phyloP scores from a whole-genome alignment of 2,113 vertebrate species.

The Thalassarche chlororhynchos region DNA sequence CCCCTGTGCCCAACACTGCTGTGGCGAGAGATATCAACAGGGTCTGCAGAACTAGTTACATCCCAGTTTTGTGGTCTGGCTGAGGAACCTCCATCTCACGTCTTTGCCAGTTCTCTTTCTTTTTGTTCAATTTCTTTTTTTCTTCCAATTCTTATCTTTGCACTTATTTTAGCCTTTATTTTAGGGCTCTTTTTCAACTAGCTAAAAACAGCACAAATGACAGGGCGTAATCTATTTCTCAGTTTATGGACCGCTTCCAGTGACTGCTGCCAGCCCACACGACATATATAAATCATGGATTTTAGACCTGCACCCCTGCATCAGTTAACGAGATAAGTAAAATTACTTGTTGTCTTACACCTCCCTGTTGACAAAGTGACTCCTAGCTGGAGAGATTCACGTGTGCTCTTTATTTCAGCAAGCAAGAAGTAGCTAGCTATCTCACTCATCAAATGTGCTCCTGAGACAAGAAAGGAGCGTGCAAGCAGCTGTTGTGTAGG shows the following conservation, averaged over 20 bases:
- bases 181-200: neutral
- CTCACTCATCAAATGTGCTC: neutral
- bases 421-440: constrained; percentile 4
- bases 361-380: constrained; percentile 18
- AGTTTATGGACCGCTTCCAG: neutral
- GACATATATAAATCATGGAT: neutral
- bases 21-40: neutral
- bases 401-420: constrained; percentile 11
- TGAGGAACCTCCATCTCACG: neutral
- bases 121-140: neutral
- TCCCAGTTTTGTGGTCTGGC: neutral
- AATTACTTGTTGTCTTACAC: constrained; percentile 38
- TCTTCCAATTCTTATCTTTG: neutral
- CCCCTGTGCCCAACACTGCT: neutral
- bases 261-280: constrained; percentile 1
- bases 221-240: constrained; percentile 21
- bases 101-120: neutral
- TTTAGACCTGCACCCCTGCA: constrained; percentile 2
- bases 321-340: constrained; percentile 16
- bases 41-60: neutral
- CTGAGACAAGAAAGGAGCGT: constrained; percentile 8
- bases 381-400: constrained; percentile 12
- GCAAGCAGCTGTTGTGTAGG: constrained; percentile 63
- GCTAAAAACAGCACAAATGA: constrained; percentile 23
- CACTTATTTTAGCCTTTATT: constrained; percentile 7